These are phyloP conservation scores for Nebria salina DNA, from an alignment of 2,888 invertebrate species.

Conservation along the genomic window DNA sequence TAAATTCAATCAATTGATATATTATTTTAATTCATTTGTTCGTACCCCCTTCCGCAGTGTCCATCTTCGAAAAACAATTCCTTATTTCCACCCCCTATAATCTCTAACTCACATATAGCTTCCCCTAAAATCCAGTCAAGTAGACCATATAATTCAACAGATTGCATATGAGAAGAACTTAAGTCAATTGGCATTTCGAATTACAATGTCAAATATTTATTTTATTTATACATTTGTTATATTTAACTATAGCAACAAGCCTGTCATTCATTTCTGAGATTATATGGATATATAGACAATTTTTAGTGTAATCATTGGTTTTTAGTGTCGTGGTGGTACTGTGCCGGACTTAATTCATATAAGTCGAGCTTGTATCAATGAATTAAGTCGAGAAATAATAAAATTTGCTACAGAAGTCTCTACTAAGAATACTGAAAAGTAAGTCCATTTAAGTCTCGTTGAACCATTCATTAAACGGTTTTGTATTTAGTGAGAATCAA, in stretches of 20 bases:
- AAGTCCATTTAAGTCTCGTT: constrained; percentile 14
- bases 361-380: constrained; percentile 54
- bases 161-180: no score
- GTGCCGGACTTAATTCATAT: constrained; percentile 54
- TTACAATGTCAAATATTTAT: background rate
- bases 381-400: constrained; percentile 53
- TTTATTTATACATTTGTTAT: background rate
- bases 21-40: no score
- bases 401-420: constrained; percentile 49
- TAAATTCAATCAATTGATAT: no score
- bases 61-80: background rate
- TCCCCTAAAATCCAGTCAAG: background rate
- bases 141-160: background rate
- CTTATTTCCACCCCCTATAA: background rate
- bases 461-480: no score
- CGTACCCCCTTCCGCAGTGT: background rate
- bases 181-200: no score
- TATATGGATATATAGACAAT: constrained; percentile 6
- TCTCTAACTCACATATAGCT: background rate
- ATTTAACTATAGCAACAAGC: constrained; percentile 10
- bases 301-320: constrained; percentile 33
- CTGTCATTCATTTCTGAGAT: constrained; percentile 3
- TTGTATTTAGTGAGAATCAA: constrained; percentile 22
- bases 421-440: constrained; percentile 55
- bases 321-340: constrained; percentile 52